phyloP scores from a whole-genome alignment of 2,113 vertebrate species.

The Lepisosteus oculatus region DNA sequence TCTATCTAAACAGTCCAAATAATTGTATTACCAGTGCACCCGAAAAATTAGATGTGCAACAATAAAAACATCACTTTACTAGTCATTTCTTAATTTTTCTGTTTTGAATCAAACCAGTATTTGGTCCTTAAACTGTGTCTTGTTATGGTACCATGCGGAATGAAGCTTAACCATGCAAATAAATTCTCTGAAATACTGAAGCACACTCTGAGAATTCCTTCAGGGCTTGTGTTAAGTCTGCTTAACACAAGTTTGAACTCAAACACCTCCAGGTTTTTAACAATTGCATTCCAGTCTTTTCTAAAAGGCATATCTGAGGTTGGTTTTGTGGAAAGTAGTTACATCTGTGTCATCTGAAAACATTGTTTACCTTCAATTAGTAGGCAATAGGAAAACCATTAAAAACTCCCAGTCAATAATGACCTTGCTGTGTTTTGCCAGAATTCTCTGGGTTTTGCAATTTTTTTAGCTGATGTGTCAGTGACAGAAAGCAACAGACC shows the following conservation, averaged over 20 bases:
- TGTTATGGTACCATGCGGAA: too few relatives aligned
- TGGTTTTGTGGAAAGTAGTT: neutral
- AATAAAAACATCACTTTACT: too few relatives aligned
- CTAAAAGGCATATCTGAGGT: constrained; percentile 16
- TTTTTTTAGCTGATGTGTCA: constrained; percentile 16
- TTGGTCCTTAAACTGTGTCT: too few relatives aligned
- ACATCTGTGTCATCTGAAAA: neutral
- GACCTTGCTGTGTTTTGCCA: constrained; percentile 15
- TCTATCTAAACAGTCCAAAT: too few relatives aligned
- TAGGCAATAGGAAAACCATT: too few relatives aligned
- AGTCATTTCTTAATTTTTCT: too few relatives aligned
- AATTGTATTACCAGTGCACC: too few relatives aligned
- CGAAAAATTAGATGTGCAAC: too few relatives aligned
- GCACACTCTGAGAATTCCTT: neutral
- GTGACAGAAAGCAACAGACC: constrained; percentile 18
- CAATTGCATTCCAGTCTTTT: constrained; percentile 32
- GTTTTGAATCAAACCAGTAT: too few relatives aligned
- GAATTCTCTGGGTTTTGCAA: neutral
- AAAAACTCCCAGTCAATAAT: constrained; percentile 11
- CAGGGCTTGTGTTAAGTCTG: constrained; percentile 31
- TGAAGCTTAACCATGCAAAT: too few relatives aligned
- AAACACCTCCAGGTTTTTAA: constrained; percentile 27
- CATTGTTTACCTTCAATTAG: too few relatives aligned
- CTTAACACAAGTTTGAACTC: constrained; percentile 29
- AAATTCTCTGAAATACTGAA: too few relatives aligned